Evolutionary conservation across 2,797 vertebrate genomes (phyloP).

Genomic region (Karalla daura): DNA sequence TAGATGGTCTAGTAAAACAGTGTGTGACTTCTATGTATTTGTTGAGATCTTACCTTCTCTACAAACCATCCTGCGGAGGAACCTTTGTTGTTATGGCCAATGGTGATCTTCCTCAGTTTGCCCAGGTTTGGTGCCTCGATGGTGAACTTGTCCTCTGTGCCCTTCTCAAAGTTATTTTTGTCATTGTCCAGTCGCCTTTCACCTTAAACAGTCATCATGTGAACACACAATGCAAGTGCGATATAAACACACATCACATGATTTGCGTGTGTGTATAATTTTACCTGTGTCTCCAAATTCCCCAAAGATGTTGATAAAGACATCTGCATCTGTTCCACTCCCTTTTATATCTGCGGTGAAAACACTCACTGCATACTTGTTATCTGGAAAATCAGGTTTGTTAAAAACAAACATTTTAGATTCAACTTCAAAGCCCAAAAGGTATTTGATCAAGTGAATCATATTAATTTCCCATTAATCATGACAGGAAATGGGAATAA

Average conservation of each 20-base stretch:
- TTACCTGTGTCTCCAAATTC: slow-evolving; percentile 95
- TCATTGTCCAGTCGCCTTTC: slow-evolving; percentile 91
- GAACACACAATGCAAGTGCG: too few species aligned
- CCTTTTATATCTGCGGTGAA: slow-evolving; percentile 91
- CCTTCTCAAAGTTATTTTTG: slow-evolving; percentile 96
- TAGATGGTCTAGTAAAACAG: too few species aligned
- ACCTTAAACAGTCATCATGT: slow-evolving; percentile 74
- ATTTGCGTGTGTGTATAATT: too few species aligned
- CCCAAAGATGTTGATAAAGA: slow-evolving; percentile 96
- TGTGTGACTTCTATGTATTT: too few species aligned
- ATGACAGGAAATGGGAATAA: too few species aligned
- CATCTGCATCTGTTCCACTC: slow-evolving; percentile 95
- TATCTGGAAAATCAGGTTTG: slow-evolving; percentile 88
- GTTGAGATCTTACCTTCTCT: slow-evolving; percentile 90
- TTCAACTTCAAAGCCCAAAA: background rate
- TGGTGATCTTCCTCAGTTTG: slow-evolving; percentile 91
- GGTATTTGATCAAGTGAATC: too few species aligned
- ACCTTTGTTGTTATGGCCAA: slow-evolving; percentile 97
- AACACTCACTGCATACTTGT: slow-evolving; percentile 92
- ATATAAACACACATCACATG: background rate
- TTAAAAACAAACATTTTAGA: slow-evolving; percentile 17
- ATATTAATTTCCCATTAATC: too few species aligned
- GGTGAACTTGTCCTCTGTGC: slow-evolving; percentile 94
- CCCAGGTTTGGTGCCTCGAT: slow-evolving; percentile 93
- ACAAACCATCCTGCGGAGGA: slow-evolving; percentile 95